Evolutionary conservation across 2,888 invertebrate genomes (phyloP).

Genomic region (Deilephila elpenor): DNA sequence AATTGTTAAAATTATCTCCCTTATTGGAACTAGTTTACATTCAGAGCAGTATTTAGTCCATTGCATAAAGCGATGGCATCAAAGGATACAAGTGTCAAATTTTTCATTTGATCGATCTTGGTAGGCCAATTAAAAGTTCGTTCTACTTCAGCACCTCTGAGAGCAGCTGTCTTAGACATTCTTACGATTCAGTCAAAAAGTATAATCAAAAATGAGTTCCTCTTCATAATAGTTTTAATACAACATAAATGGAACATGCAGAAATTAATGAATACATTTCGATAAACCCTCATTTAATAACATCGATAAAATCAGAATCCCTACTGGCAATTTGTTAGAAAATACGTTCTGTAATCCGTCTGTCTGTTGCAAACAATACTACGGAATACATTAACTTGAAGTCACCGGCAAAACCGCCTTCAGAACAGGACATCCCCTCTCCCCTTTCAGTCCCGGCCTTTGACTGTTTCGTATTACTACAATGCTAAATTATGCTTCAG

Average conservation of each 20-base stretch:
- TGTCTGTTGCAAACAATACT: conserved; percentile 75
- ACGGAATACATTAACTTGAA: conserved; percentile 76
- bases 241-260: no score
- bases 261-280: background rate
- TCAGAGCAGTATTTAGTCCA: no score
- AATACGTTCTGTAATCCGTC: conserved; percentile 62
- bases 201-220: no score
- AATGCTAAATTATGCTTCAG: conserved; percentile 34
- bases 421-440: conserved; percentile 38
- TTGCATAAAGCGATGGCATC: no score
- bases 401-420: conserved; percentile 63
- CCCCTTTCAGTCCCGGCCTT: conserved; percentile 37
- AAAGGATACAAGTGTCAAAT: no score
- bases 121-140: no score
- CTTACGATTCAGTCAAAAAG: no score
- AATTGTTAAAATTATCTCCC: background rate
- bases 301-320: conserved; percentile 47
- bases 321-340: conserved; percentile 44
- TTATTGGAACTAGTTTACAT: background rate
- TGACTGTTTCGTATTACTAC: conserved; percentile 42
- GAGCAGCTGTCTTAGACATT: no score
- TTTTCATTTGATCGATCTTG: no score
- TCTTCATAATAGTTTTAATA: no score
- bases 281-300: conserved; percentile 30
- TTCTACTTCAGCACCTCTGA: no score